Evolutionary conservation across 2,797 vertebrate genomes (phyloP).

Genomic region (Sebastes flavidus): DNA sequence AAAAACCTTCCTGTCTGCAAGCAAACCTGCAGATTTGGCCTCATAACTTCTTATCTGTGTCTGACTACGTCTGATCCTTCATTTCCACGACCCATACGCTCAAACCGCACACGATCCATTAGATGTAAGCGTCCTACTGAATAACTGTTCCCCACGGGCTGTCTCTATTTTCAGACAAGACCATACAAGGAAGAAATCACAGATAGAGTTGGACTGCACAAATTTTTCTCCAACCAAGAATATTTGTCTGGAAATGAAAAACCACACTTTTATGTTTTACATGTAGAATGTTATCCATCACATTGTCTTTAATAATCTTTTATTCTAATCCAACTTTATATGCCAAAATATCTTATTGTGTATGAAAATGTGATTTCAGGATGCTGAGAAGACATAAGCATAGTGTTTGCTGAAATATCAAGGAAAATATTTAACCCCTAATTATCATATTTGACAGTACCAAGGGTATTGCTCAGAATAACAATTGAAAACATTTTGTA

Average conservation of each 20-base stretch:
- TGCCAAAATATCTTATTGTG: neutral
- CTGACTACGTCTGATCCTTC: neutral
- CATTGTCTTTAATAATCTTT: neutral
- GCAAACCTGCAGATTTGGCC: slow-evolving; percentile 13
- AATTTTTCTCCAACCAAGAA: neutral
- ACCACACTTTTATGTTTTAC: neutral
- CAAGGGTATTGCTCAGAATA: neutral
- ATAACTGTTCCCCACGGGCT: slow-evolving; percentile 39
- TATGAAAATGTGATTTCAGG: neutral
- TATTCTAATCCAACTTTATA: neutral
- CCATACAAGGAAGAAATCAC: slow-evolving; percentile 6
- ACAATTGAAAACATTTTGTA: neutral
- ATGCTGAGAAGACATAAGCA: neutral
- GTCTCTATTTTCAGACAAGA: slow-evolving; percentile 21
- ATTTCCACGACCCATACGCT: slow-evolving; percentile 23
- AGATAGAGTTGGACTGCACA: neutral
- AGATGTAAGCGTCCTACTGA: slow-evolving; percentile 47
- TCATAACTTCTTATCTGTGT: slow-evolving; percentile 35
- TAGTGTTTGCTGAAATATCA: neutral
- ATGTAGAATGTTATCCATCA: neutral
- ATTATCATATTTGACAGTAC: neutral
- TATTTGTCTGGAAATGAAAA: neutral
- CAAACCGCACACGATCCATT: slow-evolving; percentile 57
- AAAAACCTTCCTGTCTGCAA: neutral
- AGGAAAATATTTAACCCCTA: neutral